These are phyloP conservation scores for Hyles vespertilio DNA, from an alignment of 1,140 invertebrate species.

Conservation along the genomic window DNA sequence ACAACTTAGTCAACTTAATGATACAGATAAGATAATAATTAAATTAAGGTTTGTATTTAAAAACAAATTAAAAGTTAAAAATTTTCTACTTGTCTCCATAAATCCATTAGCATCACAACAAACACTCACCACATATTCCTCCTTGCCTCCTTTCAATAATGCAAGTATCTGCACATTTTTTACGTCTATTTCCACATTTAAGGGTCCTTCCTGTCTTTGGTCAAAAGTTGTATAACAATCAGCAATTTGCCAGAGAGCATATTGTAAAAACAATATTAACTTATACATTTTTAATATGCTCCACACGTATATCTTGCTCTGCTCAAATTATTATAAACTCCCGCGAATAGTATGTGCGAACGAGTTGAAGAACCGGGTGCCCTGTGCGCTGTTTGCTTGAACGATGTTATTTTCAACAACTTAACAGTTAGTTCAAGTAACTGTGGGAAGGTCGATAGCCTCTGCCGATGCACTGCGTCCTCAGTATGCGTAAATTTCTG, in stretches of 20 bases:
- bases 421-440: conserved; percentile 74
- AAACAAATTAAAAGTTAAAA: no score
- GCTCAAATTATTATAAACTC: conserved; percentile 22
- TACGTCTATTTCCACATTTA: conserved; percentile 86
- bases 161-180: conserved; percentile 87
- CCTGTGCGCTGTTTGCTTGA: conserved; percentile 42
- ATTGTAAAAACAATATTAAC: not conserved
- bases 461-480: conserved; percentile 51
- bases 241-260: conserved; percentile 1
- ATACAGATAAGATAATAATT: no score
- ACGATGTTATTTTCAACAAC: conserved; percentile 70
- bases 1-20: no score
- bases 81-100: no score
- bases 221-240: conserved; percentile 71
- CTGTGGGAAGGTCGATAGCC: conserved; percentile 71
- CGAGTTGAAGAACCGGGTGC: conserved; percentile 35
- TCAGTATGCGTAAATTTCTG: conserved; percentile 43
- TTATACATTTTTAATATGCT: conserved; percentile 4
- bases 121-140: conserved; percentile 67
- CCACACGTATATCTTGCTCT: no score
- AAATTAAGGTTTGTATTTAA: no score
- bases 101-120: not conserved
- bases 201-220: conserved; percentile 84
- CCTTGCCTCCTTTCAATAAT: conserved; percentile 68
- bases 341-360: conserved; percentile 38